Conservation (phyloP, 2,888 invertebrate genomes). For the Drosophila suboccidentalis region DNA sequence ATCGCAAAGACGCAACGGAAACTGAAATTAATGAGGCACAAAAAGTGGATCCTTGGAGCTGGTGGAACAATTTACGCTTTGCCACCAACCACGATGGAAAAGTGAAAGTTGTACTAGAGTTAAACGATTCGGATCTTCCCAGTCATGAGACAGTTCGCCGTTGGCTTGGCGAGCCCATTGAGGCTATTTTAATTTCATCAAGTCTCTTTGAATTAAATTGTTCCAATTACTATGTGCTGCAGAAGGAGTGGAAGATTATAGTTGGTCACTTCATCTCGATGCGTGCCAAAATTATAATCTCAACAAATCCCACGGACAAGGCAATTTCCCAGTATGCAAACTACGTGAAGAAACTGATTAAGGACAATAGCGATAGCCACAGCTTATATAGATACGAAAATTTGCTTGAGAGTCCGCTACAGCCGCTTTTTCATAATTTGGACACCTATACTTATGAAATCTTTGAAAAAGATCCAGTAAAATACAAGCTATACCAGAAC, state of each 20-base stretch:
- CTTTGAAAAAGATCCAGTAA: slow-evolving; percentile 98
- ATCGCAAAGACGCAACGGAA: slow-evolving; percentile 81
- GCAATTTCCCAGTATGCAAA: slow-evolving; percentile 83
- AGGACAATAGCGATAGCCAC: slow-evolving; percentile 69
- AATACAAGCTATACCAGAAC: slow-evolving; percentile 95
- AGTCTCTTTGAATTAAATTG: slow-evolving; percentile 94
- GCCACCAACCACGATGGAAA: slow-evolving; percentile 87
- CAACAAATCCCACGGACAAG: slow-evolving; percentile 88
- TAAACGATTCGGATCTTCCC: slow-evolving; percentile 92
- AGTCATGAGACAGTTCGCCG: slow-evolving; percentile 89
- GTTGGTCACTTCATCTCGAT: slow-evolving; percentile 86
- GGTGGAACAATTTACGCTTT: slow-evolving; percentile 92
- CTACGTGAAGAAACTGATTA: slow-evolving; percentile 81
- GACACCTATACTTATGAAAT: slow-evolving; percentile 98
- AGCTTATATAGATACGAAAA: slow-evolving; percentile 93
- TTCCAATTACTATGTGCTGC: slow-evolving; percentile 94
- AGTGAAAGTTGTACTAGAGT: slow-evolving; percentile 89
- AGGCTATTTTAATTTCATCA: slow-evolving; percentile 93
- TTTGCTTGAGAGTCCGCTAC: slow-evolving; percentile 94
- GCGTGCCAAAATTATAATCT: slow-evolving; percentile 90
- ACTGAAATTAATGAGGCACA: slow-evolving; percentile 82
- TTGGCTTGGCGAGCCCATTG: slow-evolving; percentile 98
- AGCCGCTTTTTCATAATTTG: slow-evolving; percentile 97
- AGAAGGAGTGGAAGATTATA: slow-evolving; percentile 90
- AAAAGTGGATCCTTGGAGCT: slow-evolving; percentile 90